Conservation (phyloP, 2,888 invertebrate genomes). For the Odontomyia ornata region DNA sequence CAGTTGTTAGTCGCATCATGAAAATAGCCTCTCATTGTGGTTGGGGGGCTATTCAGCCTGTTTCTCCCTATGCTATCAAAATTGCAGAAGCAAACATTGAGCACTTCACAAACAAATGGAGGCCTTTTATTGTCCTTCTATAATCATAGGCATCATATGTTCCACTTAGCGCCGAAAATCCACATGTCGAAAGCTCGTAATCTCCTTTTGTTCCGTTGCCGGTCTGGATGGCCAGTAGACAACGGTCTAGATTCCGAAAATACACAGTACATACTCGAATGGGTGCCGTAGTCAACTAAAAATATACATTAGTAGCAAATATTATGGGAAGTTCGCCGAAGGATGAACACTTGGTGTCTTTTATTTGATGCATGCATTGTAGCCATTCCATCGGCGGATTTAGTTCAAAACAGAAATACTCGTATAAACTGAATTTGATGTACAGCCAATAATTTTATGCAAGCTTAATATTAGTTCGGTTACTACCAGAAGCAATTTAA, state of each 20-base stretch:
- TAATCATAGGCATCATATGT: slow-evolving; percentile 37
- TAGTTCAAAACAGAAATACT: no score
- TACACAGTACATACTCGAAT: background rate
- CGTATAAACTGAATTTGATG: no score
- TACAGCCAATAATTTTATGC: no score
- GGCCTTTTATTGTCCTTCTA: slow-evolving; percentile 33
- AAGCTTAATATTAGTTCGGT: no score
- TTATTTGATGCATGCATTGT: no score
- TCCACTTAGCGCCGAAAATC: slow-evolving; percentile 18
- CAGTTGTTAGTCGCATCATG: background rate
- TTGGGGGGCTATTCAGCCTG: background rate
- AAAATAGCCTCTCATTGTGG: background rate
- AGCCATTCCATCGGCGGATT: no score
- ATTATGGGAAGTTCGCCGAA: background rate
- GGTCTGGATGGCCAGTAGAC: background rate
- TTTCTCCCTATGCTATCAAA: background rate
- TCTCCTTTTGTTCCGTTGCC: background rate
- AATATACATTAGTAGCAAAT: background rate
- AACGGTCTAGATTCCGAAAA: background rate
- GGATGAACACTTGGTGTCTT: no score
- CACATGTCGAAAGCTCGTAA: slow-evolving; percentile 33
- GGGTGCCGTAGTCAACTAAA: background rate
- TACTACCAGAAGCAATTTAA: no score
- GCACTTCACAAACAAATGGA: slow-evolving; percentile 28
- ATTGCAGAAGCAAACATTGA: slow-evolving; percentile 20